Evolutionary conservation across 2,797 vertebrate species (phyloP), one percentile per base, ranked within the genome.

Genomic region (Salmo trutta): DNA sequence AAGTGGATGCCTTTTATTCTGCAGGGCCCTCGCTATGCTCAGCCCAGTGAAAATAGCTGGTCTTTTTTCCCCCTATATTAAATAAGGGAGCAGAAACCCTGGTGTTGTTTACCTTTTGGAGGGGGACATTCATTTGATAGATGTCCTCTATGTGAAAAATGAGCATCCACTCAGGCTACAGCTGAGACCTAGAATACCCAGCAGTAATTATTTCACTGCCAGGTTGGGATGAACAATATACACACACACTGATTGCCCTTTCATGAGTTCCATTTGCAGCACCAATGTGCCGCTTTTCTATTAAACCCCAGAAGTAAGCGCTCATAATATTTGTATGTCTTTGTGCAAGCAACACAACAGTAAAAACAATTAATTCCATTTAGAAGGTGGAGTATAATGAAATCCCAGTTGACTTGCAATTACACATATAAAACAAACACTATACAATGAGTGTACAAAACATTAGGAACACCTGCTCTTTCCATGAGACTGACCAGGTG

Each of bases 1-100:
- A 8, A 10, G 10, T 41, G 41, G 17, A 76, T 67, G 72, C 12
- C 53, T 70, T 62, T 75, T 2, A 0, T 71, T 67, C 64, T 84
- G 75, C 81, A 77, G 41, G 81, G 72, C 59, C 75, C 78, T 21
- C 6, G 5, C n/a, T 85, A 85, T 36, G 33, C 76, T 83, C 59
- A 81, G 69, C 81, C 59, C 47, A 74, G 81, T 90, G 85, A 86
- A 83, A 87, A 82, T 74, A 65, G 52, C 82, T 70, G 21, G 41
- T 71, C 8, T 75, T 71, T 73, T 19, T 64, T 31, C 76, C 75
- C 75, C 81, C 77, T 80, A 76, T 65, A 67, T 69, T 41, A 41
- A 41, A 10, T 41, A 41, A 62, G 59, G 3, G 59, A 17, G n/a
- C 59, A 73, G 70, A 77, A 17, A 78, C 71, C 74, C 54, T 69